Evolutionary conservation across 1,140 invertebrate genomes (phyloP).

Genomic region (Tetragonula clypearis): DNA sequence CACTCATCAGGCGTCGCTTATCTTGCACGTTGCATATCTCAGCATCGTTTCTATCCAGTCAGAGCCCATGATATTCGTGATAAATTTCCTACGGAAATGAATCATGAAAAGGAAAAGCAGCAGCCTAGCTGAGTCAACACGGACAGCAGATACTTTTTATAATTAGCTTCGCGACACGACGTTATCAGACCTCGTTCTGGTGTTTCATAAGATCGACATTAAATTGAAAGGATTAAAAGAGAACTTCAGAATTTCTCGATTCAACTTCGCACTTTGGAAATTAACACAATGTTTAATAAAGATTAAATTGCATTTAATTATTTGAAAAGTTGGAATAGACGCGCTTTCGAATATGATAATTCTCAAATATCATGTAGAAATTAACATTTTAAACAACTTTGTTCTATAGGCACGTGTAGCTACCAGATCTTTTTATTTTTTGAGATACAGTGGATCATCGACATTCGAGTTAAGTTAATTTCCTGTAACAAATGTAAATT

Average conservation of each 20-base stretch:
- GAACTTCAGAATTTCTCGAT: too few relatives aligned
- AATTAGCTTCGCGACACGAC: not conserved
- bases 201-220: not conserved
- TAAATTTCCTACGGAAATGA: not conserved
- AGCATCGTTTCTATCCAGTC: not conserved
- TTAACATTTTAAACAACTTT: too few relatives aligned
- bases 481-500: too few relatives aligned
- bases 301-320: too few relatives aligned
- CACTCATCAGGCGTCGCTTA: not conserved
- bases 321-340: too few relatives aligned
- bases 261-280: not conserved
- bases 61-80: too few relatives aligned
- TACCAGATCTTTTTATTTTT: too few relatives aligned
- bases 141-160: not conserved
- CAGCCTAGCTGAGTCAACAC: not conserved
- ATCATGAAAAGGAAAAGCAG: not conserved
- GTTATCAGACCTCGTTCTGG: not conserved
- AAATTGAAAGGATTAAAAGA: not conserved
- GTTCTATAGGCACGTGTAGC: too few relatives aligned
- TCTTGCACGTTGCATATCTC: not conserved
- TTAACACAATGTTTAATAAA: not conserved
- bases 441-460: too few relatives aligned
- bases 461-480: too few relatives aligned
- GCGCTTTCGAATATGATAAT: too few relatives aligned
- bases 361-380: too few relatives aligned